Evolutionary conservation across 2,113 vertebrate species (phyloP).

Genomic region (Thryonomys swinderianus): DNA sequence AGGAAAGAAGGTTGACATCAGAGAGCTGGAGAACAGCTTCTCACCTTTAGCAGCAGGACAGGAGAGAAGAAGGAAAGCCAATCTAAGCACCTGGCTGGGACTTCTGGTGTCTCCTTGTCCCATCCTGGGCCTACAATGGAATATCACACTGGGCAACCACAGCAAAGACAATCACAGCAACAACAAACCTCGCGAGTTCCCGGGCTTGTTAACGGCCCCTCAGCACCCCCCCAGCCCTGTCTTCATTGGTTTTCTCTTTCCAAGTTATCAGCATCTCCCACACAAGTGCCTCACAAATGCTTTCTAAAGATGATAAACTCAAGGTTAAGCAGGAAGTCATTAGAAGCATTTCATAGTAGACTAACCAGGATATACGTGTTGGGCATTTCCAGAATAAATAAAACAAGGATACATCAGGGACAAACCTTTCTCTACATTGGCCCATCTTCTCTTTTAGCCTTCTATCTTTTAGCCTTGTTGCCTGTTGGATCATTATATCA

Average conservation of each 20-base stretch:
- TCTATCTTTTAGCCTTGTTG: neutral
- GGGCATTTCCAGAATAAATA: neutral
- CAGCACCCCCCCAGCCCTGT: rapidly evolving
- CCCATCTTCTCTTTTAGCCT: neutral
- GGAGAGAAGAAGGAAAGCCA: neutral
- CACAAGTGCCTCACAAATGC: rapidly evolving
- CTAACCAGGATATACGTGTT: neutral
- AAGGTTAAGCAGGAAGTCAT: neutral
- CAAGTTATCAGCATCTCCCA: neutral
- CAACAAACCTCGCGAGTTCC: no score
- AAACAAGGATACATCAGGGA: neutral
- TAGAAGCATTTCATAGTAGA: neutral
- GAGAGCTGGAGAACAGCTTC: neutral
- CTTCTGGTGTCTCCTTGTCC: neutral
- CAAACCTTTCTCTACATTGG: neutral
- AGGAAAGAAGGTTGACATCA: neutral
- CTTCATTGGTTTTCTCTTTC: neutral
- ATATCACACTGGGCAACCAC: no score
- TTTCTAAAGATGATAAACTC: neutral
- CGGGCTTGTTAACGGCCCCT: neutral
- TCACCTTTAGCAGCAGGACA: neutral
- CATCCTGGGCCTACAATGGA: neutral
- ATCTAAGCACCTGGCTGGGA: rapidly evolving
- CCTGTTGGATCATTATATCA: neutral
- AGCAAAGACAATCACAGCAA: neutral